Evolutionary conservation across 2,888 invertebrate species (phyloP), one percentile per base, ranked within the genome.

Genomic region (Lampropteryx suffumata): DNA sequence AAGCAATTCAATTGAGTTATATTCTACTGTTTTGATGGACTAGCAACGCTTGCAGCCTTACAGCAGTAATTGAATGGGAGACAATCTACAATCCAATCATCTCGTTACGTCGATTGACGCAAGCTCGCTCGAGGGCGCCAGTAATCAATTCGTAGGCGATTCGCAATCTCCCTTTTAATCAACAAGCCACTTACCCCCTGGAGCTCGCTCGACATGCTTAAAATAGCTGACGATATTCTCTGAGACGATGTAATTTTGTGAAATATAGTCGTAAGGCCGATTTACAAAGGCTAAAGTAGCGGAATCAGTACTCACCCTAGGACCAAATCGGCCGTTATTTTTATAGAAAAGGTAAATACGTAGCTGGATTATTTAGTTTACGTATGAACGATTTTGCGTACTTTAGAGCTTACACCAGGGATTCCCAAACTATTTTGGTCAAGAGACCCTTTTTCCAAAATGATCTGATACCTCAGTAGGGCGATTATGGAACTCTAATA

Each of bases 41-140:
- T 5, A 28, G 17, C 35, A 36, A 34, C 13, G 7, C 3, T 13
- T n/a, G n/a, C n/a, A 21, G 27, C n/a, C 10, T 33, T 28, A n/a
- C n/a, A 29, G 10, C 32, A 17, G 17, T 27, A 48, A 30, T 35
- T 33, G 29, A 46, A 29, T 37, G 37, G 30, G 39, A 44, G 42
- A 28, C 33, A 37, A 14, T 28, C 35, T 35, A 30, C 26, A 48
- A 53, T 40, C 39, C 43, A 53, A 48, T 53, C 43, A 48, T 37
- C 40, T 40, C 27, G 48, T 48, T 53, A 48, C 34, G 33, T 24
- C 35, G 47, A 27, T 27, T 53, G 52, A 48, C 48, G 52, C 41
- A 50, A 40, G 24, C 17, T 28, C 24, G 33, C 21, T 27, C 29
- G 32, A 39, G 13, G 24, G 37, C 43, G 39, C 27, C 34, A 29